Percentiles rank a stretch among this genome's conserved stretches.
These are phyloP conservation scores for Lacanobia oleracea DNA, from an alignment of 2,888 invertebrate genomes.

Conservation along the genomic window DNA sequence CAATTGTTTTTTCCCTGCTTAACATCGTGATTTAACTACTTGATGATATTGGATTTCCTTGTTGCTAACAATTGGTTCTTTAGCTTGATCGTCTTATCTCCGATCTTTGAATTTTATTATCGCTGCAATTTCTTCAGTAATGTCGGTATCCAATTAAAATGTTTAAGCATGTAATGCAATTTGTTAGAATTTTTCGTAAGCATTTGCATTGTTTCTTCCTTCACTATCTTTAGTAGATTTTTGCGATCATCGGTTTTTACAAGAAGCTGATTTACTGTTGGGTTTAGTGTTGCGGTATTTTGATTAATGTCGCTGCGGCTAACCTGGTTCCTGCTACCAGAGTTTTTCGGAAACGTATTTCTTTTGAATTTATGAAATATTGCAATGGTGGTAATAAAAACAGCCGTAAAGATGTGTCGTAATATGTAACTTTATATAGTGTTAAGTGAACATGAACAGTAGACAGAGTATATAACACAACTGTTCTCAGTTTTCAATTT, in stretches of 20 bases:
- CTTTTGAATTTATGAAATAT: neutral
- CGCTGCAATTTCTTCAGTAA: constrained; percentile 36
- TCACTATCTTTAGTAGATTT: neutral
- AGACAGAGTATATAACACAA: neutral
- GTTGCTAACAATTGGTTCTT: constrained; percentile 45
- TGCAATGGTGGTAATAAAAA: neutral
- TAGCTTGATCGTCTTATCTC: constrained; percentile 34
- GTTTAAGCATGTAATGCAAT: constrained; percentile 46
- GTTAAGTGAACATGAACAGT: neutral
- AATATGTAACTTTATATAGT: neutral
- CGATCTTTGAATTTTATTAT: constrained; percentile 41
- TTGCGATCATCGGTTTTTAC: neutral
- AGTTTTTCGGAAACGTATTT: constrained; percentile 1
- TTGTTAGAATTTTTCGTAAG: constrained; percentile 26
- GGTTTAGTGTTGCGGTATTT: constrained; percentile 16
- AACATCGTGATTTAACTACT: constrained; percentile 59
- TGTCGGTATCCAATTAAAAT: constrained; percentile 54
- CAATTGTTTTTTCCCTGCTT: constrained; percentile 57
- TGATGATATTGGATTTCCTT: constrained; percentile 64
- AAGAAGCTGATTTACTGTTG: neutral
- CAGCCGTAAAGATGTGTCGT: neutral
- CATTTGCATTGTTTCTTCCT: constrained; percentile 5
- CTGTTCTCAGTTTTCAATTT: neutral
- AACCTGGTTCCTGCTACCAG: neutral
- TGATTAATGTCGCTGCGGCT: neutral